Percentiles rank a stretch among this genome's conserved stretches.
These are phyloP conservation scores for Enteromius afrohamiltoni DNA, from an alignment of 2,797 vertebrate species.

Conservation along the genomic window DNA sequence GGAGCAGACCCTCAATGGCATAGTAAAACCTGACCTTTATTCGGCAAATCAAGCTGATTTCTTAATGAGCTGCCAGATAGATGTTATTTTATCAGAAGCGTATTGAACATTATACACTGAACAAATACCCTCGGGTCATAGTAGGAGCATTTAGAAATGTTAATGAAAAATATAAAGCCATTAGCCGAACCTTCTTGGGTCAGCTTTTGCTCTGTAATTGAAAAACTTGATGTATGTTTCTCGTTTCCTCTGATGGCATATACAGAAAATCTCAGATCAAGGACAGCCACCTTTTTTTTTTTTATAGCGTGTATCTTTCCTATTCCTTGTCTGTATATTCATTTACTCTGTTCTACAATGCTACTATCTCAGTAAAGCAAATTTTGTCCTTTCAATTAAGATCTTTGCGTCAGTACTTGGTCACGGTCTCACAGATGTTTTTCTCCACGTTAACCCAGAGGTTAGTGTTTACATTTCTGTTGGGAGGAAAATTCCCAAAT, in stretches of 20 bases:
- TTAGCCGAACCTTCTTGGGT: conserved; percentile 64
- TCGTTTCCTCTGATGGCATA: conserved; percentile 21
- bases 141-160: conserved; percentile 77
- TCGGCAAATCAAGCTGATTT: conserved; percentile 81
- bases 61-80: conserved; percentile 74
- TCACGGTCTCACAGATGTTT: conserved; percentile 51
- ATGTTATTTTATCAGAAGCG: conserved; percentile 79
- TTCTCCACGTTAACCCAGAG: conserved; percentile 48
- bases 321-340: conserved; percentile 4
- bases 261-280: conserved; percentile 42
- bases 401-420: conserved; percentile 46
- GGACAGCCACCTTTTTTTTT: conserved; percentile 5
- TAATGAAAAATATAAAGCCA: conserved; percentile 78
- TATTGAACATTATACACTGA: conserved; percentile 71
- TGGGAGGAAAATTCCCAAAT: conserved; percentile 38
- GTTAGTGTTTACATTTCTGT: conserved; percentile 47
- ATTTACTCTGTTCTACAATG: not conserved
- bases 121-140: conserved; percentile 77
- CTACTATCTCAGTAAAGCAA: conserved; percentile 15
- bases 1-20: conserved; percentile 65
- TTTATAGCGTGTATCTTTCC: not conserved
- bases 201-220: conserved; percentile 64
- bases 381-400: conserved; percentile 46
- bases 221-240: conserved; percentile 63
- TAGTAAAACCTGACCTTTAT: conserved; percentile 80